Base-by-base conservation (phyloP, 1,140 invertebrate genomes). In the Cydia pomonella region DNA sequence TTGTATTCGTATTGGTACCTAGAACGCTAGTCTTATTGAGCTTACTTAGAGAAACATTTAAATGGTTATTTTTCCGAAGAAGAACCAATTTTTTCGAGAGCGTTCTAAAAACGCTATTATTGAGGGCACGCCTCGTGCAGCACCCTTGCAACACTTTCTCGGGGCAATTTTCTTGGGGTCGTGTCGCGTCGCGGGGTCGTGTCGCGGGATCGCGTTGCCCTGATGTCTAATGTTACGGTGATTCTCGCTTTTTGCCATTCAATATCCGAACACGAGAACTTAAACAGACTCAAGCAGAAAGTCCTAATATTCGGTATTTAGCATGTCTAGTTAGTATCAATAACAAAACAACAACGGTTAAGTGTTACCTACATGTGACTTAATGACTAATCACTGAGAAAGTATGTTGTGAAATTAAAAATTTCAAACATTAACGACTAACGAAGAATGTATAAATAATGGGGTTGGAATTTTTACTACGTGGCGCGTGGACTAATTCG, bases 81-180 rank as follows among this genome's bases (percentile, higher is more conserved):
- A 10, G 12, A 13, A 10, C 10, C 12, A 41, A 41, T 41, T 1
- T 41, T 41, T 41, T 12, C 10, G 47, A n/a, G 18, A 50, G n/a
- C 2, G 47, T 50, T n/a, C 9, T n/a, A 50, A 53, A 53, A 53
- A 18, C 50, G 50, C 50, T 53, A 18, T 53, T 1, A 53, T 1
- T 53, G 12, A 18, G 50, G 50, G 50, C 50, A 53, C 50, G n/a
- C n/a, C 50, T 18, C 7, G 12, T 13, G 50, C 9, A n/a, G 4
- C 50, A 53, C 50, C 50, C 50, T 53, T 18, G 50, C 50, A 53
- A 53, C 50, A 53, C 50, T 53, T 53, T 53, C 44, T 53, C 50
- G 41, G 50, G 41, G 50, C n/a, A 53, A 53, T 53, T 53, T 53
- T 53, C 50, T n/a, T 3, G 41, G 50, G 50, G 50, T 53, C 50